Percentiles rank a stretch among this genome's conserved stretches.
Conservation (phyloP, 2,797 vertebrate genomes). For the Poecilia gillii region DNA sequence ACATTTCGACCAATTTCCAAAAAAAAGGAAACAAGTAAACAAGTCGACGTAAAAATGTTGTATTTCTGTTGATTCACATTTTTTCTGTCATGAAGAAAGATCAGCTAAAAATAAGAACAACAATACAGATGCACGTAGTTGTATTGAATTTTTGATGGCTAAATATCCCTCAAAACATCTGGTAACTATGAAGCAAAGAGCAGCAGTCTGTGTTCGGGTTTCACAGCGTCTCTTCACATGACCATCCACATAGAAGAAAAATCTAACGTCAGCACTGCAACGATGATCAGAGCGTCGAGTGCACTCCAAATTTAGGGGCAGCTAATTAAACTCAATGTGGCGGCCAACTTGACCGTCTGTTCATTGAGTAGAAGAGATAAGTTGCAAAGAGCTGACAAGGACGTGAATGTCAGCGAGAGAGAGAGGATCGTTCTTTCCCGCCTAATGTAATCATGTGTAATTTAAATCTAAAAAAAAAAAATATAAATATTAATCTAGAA, state of each 20-base stretch:
- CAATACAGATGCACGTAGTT: background rate
- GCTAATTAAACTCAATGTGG: conserved; percentile 30
- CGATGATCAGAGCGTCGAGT: conserved; percentile 4
- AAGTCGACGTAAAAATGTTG: too few relatives aligned
- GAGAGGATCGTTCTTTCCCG: conserved; percentile 4
- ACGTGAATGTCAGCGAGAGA: conserved; percentile 1
- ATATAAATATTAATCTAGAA: background rate
- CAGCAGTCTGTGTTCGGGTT: background rate
- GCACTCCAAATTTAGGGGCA: conserved; percentile 22
- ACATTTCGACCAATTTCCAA: background rate
- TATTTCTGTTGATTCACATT: background rate
- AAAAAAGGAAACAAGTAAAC: background rate
- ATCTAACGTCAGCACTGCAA: conserved; percentile 3
- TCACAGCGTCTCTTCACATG: background rate
- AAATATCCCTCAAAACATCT: background rate
- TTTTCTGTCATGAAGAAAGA: background rate
- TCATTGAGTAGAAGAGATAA: conserved; percentile 18
- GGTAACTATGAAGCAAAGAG: too few relatives aligned
- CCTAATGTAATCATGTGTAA: background rate
- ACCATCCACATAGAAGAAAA: background rate
- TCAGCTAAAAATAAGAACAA: background rate
- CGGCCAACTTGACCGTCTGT: conserved; percentile 15
- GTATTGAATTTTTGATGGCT: background rate
- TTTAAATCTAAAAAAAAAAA: background rate
- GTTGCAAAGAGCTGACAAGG: conserved; percentile 22